Base-by-base conservation (phyloP, 2,888 invertebrate genomes). In the Agrochola lychnidis region DNA sequence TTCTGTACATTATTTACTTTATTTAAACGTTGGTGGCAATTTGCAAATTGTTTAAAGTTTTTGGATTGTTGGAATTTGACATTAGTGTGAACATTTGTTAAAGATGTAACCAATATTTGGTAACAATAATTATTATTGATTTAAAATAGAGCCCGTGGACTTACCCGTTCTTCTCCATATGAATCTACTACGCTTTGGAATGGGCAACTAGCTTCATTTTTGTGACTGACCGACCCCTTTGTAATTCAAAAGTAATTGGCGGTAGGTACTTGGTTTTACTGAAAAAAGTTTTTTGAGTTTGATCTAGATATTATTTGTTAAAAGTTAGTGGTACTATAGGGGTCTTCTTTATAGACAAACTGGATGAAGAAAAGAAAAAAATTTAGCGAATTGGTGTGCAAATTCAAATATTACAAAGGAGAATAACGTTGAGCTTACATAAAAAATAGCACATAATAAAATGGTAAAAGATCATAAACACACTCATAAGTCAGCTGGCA, bases 401-500 rank as follows among this genome's bases (percentile, higher is more conserved):
- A 51, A 22, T 19, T 51, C 7, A 51, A 25, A 25, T 25, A 25
- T 63, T 42, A 25, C 14, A 63, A 16, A 42, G 42, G 9, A 25
- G 25, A 45, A 19, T 12, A 25, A 57, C 25, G 22, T 10, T 22
- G 4, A 53, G 3, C 22, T 53, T 53, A 22, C 22, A 22, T 22
- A 4, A 67, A 7, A 19, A 71, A 19, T 10, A 2, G 4, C 2
- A n/a, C 2, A 19, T 19, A 10, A 30, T 19, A 30, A 45, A 69
- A 53, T 45, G 22, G 5, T 53, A 62, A 57, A 45, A 63, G 59
- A 53, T 25, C 40, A 74, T 42, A 57, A 75, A 62, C 40, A 48
- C 14, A 36, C 12, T 36, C 40, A 53, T 45, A 85, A 85, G 36
- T 76, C 57, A 48, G 16, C 25, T 45, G 25, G 7, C 30, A 66